phyloP scores from a whole-genome alignment of 2,888 invertebrate genomes.

The Germaria angustata region DNA sequence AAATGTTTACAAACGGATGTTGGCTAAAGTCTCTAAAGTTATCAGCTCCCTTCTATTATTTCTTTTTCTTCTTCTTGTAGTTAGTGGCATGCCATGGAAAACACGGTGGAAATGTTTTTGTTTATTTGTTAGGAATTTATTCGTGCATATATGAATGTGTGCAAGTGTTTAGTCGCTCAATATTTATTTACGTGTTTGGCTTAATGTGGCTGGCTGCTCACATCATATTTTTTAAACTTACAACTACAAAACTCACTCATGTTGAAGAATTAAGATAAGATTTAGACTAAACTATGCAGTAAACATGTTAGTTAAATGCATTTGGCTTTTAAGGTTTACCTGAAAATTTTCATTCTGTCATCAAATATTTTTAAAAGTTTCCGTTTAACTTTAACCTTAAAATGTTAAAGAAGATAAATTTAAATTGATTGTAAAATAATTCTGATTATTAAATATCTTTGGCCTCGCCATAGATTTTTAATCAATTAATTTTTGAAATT shows the following conservation, averaged over 20 bases:
- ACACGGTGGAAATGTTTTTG: constrained; percentile 6
- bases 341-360: not conserved
- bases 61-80: not conserved
- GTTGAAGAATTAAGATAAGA: constrained; percentile 62
- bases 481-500: no score
- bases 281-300: not conserved
- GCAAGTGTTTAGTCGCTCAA: not conserved
- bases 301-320: not conserved
- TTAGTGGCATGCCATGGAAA: not conserved
- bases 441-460: no score
- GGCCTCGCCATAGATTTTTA: no score
- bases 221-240: constrained; percentile 23
- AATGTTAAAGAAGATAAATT: no score
- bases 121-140: not conserved
- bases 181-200: constrained; percentile 1
- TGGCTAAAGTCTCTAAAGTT: constrained; percentile 49
- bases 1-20: constrained; percentile 45
- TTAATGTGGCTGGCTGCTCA: not conserved
- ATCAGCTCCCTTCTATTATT: constrained; percentile 27
- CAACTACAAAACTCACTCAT: constrained; percentile 46
- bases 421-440: no score
- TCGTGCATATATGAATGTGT: not conserved
- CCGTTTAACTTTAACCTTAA: no score
- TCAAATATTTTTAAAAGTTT: no score
- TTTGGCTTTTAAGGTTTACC: not conserved